Percentiles rank a stretch among this genome's conserved stretches.
These are phyloP conservation scores for Isoperla grammatica DNA, from an alignment of 2,888 invertebrate species.

Conservation along the genomic window DNA sequence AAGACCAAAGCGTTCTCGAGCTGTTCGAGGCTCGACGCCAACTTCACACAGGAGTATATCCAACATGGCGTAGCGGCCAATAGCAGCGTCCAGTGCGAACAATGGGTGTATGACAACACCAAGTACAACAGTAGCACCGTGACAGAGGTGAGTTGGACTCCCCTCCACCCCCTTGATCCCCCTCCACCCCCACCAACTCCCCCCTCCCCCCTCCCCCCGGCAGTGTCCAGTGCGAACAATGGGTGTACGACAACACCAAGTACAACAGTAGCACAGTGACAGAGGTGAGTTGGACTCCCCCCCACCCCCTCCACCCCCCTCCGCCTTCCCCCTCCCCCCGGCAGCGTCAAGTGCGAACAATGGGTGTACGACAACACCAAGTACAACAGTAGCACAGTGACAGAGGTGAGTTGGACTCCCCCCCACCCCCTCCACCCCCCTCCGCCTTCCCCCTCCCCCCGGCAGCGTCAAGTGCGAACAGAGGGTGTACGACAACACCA, in stretches of 20 bases:
- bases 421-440: too few relatives aligned
- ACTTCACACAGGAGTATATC: constrained; percentile 41
- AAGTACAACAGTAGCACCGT: constrained; percentile 57
- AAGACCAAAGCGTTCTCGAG: constrained; percentile 46
- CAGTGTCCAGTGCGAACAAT: constrained; percentile 48
- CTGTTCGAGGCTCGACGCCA: constrained; percentile 49
- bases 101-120: constrained; percentile 55
- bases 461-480: constrained; percentile 45
- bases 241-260: constrained; percentile 54
- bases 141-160: constrained; percentile 52
- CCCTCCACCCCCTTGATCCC: too few relatives aligned
- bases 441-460: too few relatives aligned
- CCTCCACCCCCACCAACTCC: too few relatives aligned
- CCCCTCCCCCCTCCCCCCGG: too few relatives aligned
- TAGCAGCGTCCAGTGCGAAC: constrained; percentile 45
- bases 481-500: constrained; percentile 56
- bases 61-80: constrained; percentile 37
- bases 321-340: too few relatives aligned
- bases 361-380: constrained; percentile 56
- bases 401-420: constrained; percentile 52
- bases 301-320: too few relatives aligned
- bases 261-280: constrained; percentile 59
- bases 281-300: constrained; percentile 51
- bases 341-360: constrained; percentile 45
- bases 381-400: constrained; percentile 57